Evolutionary conservation across 2,888 invertebrate species (phyloP), one percentile per base, ranked within the genome.

Genomic region (Halictus ligatus): DNA sequence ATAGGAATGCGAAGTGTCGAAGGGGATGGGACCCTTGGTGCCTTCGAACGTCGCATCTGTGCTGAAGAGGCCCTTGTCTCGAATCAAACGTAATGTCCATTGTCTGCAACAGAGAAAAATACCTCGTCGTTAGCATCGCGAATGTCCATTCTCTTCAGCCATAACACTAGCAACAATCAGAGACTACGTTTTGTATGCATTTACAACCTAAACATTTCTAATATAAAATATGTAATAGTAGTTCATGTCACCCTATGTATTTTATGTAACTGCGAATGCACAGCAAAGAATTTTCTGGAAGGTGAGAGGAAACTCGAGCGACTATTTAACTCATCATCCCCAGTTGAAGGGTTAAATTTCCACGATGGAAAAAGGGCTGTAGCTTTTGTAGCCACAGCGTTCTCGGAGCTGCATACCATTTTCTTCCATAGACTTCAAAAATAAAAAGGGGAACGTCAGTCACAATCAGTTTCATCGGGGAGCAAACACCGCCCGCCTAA

Each of bases 21-120:
- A 95, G 75, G 91, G 76, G 89, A 95, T 94, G 48, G 92, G 93
- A 25, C 95, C 95, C 50, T 91, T 84, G 40, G 94, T 93, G 78
- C 92, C 91, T 86, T 95, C 95, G 89, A 95, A 95, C 40, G 93
- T 91, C 13, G 92, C 95, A 82, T 95, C 94, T 67, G 92, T 91
- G 75, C 95, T 92, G 88, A 95, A 95, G 69, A 95, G 89, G 64
- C 91, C 92, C 73, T 90, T 89, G 85, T 95, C 95, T 35, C 91
- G 93, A 67, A 94, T 92, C 86, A 95, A 91, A 48, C 94, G 94
- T 88, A 95, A 91, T 18, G 95, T 95, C 95, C 95, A 95, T 50
- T 92, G 92, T 85, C 95, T 95, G 92, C 12, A 87, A 90, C 29
- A 79, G 12, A 79, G 12, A 12, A 84, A 78, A 2, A 3, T 25